Conservation (phyloP, 2,113 vertebrate species). For the Chaetops frenatus region DNA sequence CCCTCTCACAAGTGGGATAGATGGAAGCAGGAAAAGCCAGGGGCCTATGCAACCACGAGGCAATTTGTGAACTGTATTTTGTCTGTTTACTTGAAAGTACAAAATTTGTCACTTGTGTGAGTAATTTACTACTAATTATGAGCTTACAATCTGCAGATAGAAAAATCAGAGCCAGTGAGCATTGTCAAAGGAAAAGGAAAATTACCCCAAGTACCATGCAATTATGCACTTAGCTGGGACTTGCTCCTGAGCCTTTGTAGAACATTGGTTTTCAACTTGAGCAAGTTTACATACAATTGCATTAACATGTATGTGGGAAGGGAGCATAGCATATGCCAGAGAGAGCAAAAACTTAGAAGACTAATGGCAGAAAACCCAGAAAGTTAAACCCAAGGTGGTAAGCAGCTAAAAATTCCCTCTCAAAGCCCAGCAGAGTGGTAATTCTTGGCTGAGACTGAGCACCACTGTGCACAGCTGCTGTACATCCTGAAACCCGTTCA, state of each 20-base stretch:
- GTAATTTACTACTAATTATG: conserved; percentile 77
- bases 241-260: conserved; percentile 62
- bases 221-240: conserved; percentile 74
- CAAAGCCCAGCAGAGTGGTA: not conserved
- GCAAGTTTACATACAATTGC: conserved; percentile 41
- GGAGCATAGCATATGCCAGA: not conserved
- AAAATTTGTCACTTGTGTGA: conserved; percentile 77
- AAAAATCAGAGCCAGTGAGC: conserved; percentile 74
- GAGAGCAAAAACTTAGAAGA: not conserved
- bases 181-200: conserved; percentile 76
- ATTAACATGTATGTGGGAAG: not conserved
- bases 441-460: not conserved
- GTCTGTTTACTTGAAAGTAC: conserved; percentile 78
- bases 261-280: conserved; percentile 26
- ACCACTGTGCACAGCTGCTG: not conserved
- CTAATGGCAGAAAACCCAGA: not conserved
- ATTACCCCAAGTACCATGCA: conserved; percentile 72
- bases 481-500: not conserved
- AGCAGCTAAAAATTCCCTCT: not conserved
- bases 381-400: not conserved
- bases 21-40: conserved; percentile 50
- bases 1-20: not conserved
- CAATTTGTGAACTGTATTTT: conserved; percentile 74
- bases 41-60: conserved; percentile 61
- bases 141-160: conserved; percentile 77